Evolutionary conservation across 2,888 invertebrate genomes (phyloP).

Genomic region (Nipponacmea schrenckii): DNA sequence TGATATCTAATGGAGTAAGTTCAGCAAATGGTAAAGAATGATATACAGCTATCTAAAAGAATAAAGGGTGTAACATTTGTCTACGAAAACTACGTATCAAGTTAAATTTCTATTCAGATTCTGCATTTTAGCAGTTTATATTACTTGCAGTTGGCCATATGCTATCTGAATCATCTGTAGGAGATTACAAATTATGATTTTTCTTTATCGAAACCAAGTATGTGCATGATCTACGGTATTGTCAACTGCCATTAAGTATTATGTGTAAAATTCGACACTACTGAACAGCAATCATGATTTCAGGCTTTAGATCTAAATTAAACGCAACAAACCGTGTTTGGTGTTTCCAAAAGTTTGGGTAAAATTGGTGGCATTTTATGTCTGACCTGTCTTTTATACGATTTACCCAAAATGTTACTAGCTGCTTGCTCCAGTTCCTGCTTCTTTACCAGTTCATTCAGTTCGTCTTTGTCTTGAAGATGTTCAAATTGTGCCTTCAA

Average conservation of each 20-base stretch:
- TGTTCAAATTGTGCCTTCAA: constrained; percentile 38
- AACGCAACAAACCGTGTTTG: constrained; percentile 31
- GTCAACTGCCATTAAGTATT: too few relatives aligned
- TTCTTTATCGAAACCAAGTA: too few relatives aligned
- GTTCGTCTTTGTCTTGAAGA: constrained; percentile 29
- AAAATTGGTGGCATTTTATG: constrained; percentile 44
- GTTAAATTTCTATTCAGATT: too few relatives aligned
- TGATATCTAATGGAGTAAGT: constrained; percentile 34
- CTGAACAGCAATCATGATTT: too few relatives aligned
- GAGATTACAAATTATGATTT: too few relatives aligned
- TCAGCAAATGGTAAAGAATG: constrained; percentile 46
- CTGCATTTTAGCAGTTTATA: too few relatives aligned
- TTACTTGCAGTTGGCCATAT: too few relatives aligned
- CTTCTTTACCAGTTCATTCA: constrained; percentile 9
- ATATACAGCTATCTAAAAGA: constrained; percentile 44
- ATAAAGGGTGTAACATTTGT: not conserved
- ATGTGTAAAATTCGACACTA: too few relatives aligned
- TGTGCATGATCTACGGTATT: too few relatives aligned
- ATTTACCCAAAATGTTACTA: constrained; percentile 53
- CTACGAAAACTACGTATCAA: too few relatives aligned
- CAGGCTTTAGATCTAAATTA: too few relatives aligned
- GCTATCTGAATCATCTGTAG: too few relatives aligned
- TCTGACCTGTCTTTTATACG: constrained; percentile 45
- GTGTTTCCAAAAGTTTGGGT: constrained; percentile 44
- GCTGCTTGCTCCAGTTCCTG: constrained; percentile 24